Evolutionary conservation across 1,140 invertebrate genomes (phyloP), one percentile per base, ranked within the genome.

Genomic region (Elymnias hypermnestra): DNA sequence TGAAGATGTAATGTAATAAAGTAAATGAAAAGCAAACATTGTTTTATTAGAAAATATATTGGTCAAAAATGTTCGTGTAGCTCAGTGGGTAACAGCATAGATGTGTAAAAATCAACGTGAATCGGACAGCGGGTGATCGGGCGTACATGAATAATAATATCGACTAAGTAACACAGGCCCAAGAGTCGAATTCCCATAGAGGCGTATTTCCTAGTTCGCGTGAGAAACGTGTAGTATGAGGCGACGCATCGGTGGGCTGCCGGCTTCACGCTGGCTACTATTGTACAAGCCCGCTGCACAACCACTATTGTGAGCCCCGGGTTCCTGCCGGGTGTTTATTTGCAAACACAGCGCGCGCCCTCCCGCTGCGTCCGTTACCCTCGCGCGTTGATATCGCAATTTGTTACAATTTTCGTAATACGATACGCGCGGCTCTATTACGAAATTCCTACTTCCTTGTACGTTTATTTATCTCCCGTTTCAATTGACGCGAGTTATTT

Each of bases 281-380:
- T 78, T 78, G 74, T 75, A 53, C 50, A 56, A 57, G 45, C 54
- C 60, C 57, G 58, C 45, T 45, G 50, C 53, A 50, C 45, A 41
- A 39, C 40, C 39, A 43, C 45, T 47, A 60, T 65, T 64, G 62
- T 65, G 37, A 48, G 39, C 60, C 47, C 28, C 53, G 51, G 61
- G 71, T 43, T 49, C 52, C 64, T 53, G 71, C 67, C 74, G 65
- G 65, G 60, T 78, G 74, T 72, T 72, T 78, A 78, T 78, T 78
- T 77, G 73, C 66, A 77, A 77, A 77, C 69, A 72, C 39, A 64
- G 47, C 46, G 47, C 62, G 35, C 45, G 59, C 50, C 63, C 58
- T 52, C 70, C 73, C 57, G 68, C 60, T 33, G 70, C 4, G 62
- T 39, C 10, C 19, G 47, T 19, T 42, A 61, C 61, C 67, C 65